Percentiles rank a stretch among this genome's conserved stretches.
Evolutionary conservation across 1,140 invertebrate species (phyloP).

Genomic region (Epicauta chinensis): DNA sequence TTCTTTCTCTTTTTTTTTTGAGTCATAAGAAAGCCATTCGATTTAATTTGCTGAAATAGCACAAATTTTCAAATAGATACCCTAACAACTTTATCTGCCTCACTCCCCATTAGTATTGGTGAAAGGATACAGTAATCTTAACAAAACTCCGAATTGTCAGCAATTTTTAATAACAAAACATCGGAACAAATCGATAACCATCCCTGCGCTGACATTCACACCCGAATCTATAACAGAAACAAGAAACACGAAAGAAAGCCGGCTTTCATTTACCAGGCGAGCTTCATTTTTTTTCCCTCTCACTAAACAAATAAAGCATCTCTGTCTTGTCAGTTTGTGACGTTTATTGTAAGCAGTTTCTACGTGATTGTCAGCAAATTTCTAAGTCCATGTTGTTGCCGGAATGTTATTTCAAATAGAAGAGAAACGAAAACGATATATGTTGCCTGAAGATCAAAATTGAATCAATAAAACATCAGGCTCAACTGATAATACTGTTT

Average conservation of each 20-base stretch:
- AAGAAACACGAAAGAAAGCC: neutral
- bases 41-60: no score
- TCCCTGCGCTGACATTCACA: no score
- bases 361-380: constrained; percentile 17
- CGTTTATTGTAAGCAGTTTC: constrained; percentile 18
- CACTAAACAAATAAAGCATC: constrained; percentile 16
- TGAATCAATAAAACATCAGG: constrained; percentile 14
- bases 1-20: no score
- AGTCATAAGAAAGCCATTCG: no score
- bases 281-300: constrained; percentile 10
- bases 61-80: no score
- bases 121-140: no score
- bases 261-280: constrained; percentile 11
- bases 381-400: constrained; percentile 12
- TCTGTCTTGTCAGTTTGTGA: constrained; percentile 15
- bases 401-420: constrained; percentile 15
- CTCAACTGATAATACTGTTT: neutral
- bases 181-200: constrained; percentile 3
- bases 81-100: no score
- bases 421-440: constrained; percentile 9
- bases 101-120: no score
- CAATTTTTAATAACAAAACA: neutral
- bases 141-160: no score
- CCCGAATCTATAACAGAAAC: no score
- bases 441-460: constrained; percentile 9